Base-by-base conservation (phyloP, 2,888 invertebrate species). In the Nomada flava region DNA sequence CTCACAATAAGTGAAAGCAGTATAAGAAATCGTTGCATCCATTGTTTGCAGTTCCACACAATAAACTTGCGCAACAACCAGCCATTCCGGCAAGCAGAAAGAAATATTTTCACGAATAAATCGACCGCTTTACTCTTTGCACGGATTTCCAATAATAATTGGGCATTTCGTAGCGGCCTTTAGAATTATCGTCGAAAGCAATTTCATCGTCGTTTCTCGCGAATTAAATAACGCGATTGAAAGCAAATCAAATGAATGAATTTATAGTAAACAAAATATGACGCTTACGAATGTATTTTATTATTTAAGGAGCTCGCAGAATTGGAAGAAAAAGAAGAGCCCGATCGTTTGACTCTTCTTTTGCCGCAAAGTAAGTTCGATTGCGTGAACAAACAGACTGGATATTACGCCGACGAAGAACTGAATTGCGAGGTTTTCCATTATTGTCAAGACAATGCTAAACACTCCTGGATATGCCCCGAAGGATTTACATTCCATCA, bases 401-500 rank as follows among this genome's bases (percentile, higher is more conserved):
- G 98, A 11, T 98, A 98, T 94, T 98, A 98, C 92, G 98, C 98
- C 42, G 98, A 98, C 91, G 97, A 98, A 90, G 97, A 97, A 62
- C 95, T 98, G 36, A 96, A 96, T 90, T 98, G 98, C 91, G 98
- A 98, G 94, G 98, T 98, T 55, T 98, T 98, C 96, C 98, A 98
- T 92, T 98, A 98, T 94, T 98, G 98, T 92, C 98, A 98, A 92
- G 98, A 98, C 89, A 97, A 96, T 89, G 97, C 97, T 55, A 97
- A 96, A 91, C 98, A 98, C 94, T 98, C 98, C 2, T 98, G 98
- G 98, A 96, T 98, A 90, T 98, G 98, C 90, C 98, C 98, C 0
- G 97, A 98, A 90, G 98, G 98, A 74, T 98, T 98, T 92, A 96
- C 96, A 67, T 97, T 97, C 96, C 97, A 97, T 91, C 97, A 97